phyloP scores from a whole-genome alignment of 2,888 invertebrate species.

The Melieria picta region DNA sequence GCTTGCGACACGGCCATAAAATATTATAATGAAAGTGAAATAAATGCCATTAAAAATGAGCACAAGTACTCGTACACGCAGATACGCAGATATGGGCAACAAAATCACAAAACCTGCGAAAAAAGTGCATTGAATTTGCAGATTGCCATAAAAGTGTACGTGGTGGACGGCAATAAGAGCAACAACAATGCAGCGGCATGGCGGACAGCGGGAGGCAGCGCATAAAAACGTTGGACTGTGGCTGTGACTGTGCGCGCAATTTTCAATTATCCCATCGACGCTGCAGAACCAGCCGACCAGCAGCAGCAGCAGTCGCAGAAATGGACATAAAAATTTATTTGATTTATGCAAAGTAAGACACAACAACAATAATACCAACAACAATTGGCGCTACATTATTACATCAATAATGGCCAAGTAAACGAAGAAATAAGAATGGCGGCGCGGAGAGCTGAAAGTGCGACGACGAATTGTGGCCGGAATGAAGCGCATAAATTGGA shows the following conservation, averaged over 20 bases:
- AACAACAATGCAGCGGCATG: background rate
- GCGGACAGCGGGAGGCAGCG: constrained; percentile 4
- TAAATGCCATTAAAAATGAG: constrained; percentile 25
- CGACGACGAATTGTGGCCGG: background rate
- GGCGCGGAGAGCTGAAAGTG: background rate
- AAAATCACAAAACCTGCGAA: constrained; percentile 27
- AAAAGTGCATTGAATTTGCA: constrained; percentile 36
- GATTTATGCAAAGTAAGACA: constrained; percentile 40
- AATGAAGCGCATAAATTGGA: too few relatives aligned
- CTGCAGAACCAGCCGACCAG: constrained; percentile 3
- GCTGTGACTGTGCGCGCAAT: constrained; percentile 3
- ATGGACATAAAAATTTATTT: constrained; percentile 40
- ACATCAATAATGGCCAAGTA: background rate
- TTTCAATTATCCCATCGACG: constrained; percentile 37
- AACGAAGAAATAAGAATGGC: background rate
- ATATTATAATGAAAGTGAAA: constrained; percentile 31
- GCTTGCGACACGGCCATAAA: constrained; percentile 17
- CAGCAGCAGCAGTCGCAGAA: constrained; percentile 23
- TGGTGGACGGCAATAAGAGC: background rate
- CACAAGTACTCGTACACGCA: background rate
- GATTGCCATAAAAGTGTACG: constrained; percentile 31
- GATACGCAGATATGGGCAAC: background rate
- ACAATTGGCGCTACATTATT: background rate
- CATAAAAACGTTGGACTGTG: background rate
- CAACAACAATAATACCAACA: constrained; percentile 26